phyloP scores from a whole-genome alignment of 2,888 invertebrate species.

The Phanerotoma sp. region DNA sequence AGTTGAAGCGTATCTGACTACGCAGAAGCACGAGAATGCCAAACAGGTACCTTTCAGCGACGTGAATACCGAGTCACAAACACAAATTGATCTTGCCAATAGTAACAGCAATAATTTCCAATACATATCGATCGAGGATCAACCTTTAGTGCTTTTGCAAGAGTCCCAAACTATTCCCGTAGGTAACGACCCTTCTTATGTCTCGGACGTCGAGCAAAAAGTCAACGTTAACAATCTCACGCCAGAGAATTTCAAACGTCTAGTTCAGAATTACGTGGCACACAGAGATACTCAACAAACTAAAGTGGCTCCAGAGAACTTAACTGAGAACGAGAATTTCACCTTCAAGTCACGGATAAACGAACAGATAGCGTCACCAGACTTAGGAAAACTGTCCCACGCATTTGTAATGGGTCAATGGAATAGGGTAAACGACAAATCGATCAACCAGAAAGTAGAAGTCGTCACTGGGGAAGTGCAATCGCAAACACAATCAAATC shows the following conservation, averaged over 20 bases:
- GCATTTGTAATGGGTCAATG: background rate
- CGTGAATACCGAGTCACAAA: slow-evolving; percentile 13
- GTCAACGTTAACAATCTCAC: slow-evolving; percentile 2
- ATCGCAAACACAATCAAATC: slow-evolving; percentile 7
- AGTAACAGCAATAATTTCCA: slow-evolving; percentile 6
- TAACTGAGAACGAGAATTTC: slow-evolving; percentile 3
- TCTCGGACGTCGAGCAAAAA: slow-evolving; percentile 7
- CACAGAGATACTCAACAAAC: background rate
- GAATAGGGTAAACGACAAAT: background rate
- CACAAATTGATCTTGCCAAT: slow-evolving; percentile 14
- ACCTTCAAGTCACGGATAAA: background rate
- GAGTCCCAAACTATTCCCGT: slow-evolving; percentile 19
- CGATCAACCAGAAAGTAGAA: background rate
- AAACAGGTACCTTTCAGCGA: slow-evolving; percentile 24
- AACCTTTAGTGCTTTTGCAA: slow-evolving; percentile 10
- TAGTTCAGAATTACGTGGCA: background rate
- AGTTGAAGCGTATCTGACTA: slow-evolving; percentile 24
- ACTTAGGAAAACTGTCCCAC: slow-evolving; percentile 2
- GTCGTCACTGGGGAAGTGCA: background rate
- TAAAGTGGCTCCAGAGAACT: background rate
- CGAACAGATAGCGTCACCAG: background rate
- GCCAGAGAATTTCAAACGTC: background rate
- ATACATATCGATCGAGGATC: slow-evolving; percentile 17
- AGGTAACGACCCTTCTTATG: background rate
- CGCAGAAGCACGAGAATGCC: slow-evolving; percentile 25